Percentiles rank a stretch among this genome's conserved stretches.
Evolutionary conservation across 2,113 vertebrate species (phyloP).

Genomic region (Monopterus albus): DNA sequence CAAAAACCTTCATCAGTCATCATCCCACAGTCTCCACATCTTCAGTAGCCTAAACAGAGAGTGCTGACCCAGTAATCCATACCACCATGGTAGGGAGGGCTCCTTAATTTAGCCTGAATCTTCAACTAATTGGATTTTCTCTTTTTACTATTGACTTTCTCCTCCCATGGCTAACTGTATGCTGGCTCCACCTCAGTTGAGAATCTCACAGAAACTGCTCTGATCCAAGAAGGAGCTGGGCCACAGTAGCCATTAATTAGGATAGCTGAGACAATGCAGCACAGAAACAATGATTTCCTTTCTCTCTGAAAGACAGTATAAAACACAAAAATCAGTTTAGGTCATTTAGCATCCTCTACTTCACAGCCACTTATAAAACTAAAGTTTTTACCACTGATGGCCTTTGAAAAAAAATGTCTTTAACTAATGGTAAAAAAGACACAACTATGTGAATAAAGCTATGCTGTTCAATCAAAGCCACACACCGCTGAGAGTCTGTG

Average conservation of each 20-base stretch:
- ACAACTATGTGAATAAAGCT: neutral
- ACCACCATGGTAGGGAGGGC: conserved; percentile 49
- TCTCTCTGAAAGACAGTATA: no score
- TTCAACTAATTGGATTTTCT: conserved; percentile 70
- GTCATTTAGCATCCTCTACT: conserved; percentile 31
- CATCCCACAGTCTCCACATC: conserved; percentile 48
- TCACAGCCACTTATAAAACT: neutral
- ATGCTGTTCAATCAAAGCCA: conserved; percentile 40
- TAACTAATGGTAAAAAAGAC: neutral
- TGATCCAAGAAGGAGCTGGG: conserved; percentile 51
- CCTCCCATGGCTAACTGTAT: conserved; percentile 47
- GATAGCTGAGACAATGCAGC: conserved; percentile 60
- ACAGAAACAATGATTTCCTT: no score
- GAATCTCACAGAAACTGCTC: conserved; percentile 45
- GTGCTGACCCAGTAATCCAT: conserved; percentile 56
- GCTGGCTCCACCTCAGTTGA: conserved; percentile 44
- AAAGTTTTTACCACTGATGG: neutral
- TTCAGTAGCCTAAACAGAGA: conserved; percentile 34
- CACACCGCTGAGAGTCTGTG: conserved; percentile 22
- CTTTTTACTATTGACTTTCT: conserved; percentile 50
- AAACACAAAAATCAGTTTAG: conserved; percentile 14
- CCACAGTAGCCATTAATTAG: conserved; percentile 59
- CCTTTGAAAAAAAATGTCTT: neutral
- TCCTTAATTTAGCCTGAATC: conserved; percentile 59
- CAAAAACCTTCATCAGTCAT: conserved; percentile 45